These are phyloP conservation scores for Chrysomela aeneicollis DNA, from an alignment of 2,888 invertebrate genomes.

Conservation along the genomic window DNA sequence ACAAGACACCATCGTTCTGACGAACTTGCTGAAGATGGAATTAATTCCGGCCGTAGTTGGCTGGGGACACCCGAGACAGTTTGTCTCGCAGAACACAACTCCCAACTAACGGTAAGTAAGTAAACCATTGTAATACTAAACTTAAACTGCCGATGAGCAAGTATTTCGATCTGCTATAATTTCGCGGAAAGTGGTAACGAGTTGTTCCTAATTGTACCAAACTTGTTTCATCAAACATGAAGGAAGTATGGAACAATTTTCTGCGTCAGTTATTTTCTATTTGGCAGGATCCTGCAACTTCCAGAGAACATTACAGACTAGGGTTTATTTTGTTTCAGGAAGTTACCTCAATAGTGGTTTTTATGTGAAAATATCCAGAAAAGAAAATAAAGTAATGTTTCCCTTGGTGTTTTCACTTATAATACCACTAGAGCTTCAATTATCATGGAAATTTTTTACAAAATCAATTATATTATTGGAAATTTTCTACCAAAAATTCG, in stretches of 20 bases:
- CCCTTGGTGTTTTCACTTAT: no score
- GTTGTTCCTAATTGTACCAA: no score
- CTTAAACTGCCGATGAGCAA: neutral
- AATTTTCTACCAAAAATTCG: no score
- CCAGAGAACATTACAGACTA: no score
- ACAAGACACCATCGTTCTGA: slow-evolving; percentile 16
- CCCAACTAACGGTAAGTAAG: neutral
- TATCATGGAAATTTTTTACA: no score
- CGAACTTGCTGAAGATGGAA: slow-evolving; percentile 20
- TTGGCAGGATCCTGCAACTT: no score
- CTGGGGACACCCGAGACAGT: neutral
- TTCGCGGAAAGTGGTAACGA: neutral
- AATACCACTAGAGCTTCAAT: no score
- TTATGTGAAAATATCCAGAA: no score
- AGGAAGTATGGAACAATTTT: slow-evolving; percentile 8
- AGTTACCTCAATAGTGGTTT: no score
- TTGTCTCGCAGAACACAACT: neutral
- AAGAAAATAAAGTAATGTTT: no score
- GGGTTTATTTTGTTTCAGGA: no score
- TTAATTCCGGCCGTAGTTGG: slow-evolving; percentile 21
- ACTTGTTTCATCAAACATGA: neutral
- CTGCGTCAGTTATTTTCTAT: slow-evolving; percentile 10
- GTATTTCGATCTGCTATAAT: neutral
- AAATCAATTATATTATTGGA: no score
- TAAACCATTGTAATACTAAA: neutral